A percentile compares a stretch with the other conserved stretches of the same genome.
Conservation (phyloP, 2,113 vertebrate genomes). For the Sterrhoptilus dennistouni region DNA sequence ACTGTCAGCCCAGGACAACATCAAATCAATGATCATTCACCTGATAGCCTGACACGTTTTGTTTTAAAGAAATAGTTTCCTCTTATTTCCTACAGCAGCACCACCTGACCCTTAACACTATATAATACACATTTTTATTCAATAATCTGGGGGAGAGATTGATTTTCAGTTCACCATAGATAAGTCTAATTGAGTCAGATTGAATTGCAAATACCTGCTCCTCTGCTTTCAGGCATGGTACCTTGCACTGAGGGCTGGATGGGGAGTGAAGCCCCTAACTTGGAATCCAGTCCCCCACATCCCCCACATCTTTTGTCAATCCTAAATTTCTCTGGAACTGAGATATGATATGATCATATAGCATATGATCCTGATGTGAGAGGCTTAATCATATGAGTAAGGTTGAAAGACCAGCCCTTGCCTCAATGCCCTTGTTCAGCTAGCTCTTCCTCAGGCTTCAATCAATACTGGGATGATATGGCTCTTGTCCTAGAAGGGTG, state of each 20-base stretch:
- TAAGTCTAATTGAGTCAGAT: background rate
- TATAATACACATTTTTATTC: background rate
- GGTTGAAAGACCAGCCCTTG: background rate
- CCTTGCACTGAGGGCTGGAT: background rate
- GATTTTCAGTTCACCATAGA: background rate
- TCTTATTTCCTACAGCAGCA: background rate
- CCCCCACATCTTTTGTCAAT: background rate
- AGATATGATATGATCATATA: too few relatives aligned
- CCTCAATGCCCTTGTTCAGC: background rate
- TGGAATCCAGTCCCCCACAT: background rate
- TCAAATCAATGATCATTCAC: background rate
- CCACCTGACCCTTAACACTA: background rate
- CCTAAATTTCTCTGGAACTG: background rate
- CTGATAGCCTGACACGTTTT: background rate
- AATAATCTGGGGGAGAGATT: background rate
- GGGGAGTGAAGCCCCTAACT: background rate
- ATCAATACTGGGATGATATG: fast-evolving
- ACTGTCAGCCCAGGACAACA: too few relatives aligned
- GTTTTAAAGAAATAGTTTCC: background rate
- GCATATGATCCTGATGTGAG: background rate
- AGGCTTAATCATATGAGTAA: background rate
- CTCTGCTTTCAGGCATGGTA: background rate
- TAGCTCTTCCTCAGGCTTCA: background rate
- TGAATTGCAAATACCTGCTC: background rate
- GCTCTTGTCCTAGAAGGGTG: background rate